These are phyloP conservation scores for Oxytorus armatus DNA, from an alignment of 2,888 invertebrate species.

Conservation along the genomic window DNA sequence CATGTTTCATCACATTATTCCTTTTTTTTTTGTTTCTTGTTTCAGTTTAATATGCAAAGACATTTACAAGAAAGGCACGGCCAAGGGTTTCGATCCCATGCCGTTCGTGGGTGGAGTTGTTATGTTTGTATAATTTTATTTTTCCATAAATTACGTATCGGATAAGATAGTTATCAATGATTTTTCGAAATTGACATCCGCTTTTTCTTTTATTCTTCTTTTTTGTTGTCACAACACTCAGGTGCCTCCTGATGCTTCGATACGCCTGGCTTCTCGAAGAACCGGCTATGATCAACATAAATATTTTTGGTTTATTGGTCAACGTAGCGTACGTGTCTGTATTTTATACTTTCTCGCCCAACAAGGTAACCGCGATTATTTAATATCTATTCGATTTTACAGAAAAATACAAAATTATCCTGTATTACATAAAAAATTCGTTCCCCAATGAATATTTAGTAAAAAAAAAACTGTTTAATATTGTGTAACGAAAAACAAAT, in stretches of 20 bases:
- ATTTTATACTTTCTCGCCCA: conserved; percentile 88
- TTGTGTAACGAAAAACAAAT: conserved; percentile 38
- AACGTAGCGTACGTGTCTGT: conserved; percentile 89
- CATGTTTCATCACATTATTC: background rate
- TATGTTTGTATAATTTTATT: conserved; percentile 87
- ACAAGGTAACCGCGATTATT: too few relatives aligned
- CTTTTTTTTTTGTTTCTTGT: conserved; percentile 59
- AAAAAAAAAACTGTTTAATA: too few relatives aligned
- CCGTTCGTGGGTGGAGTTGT: conserved; percentile 92
- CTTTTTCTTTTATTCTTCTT: too few relatives aligned
- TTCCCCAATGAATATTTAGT: background rate
- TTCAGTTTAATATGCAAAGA: conserved; percentile 89
- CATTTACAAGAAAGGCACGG: conserved; percentile 89
- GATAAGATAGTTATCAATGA: background rate
- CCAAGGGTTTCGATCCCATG: conserved; percentile 88
- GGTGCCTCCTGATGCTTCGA: conserved; percentile 91
- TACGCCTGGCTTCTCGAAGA: conserved; percentile 91
- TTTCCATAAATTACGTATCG: background rate
- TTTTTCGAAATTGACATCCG: background rate
- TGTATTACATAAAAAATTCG: too few relatives aligned
- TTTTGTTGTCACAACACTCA: background rate
- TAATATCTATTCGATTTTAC: too few relatives aligned
- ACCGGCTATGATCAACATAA: conserved; percentile 91
- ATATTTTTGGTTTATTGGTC: conserved; percentile 89
- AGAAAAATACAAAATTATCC: too few relatives aligned